Base-by-base conservation (phyloP, 2,888 invertebrate genomes). In the Volucella zonaria region DNA sequence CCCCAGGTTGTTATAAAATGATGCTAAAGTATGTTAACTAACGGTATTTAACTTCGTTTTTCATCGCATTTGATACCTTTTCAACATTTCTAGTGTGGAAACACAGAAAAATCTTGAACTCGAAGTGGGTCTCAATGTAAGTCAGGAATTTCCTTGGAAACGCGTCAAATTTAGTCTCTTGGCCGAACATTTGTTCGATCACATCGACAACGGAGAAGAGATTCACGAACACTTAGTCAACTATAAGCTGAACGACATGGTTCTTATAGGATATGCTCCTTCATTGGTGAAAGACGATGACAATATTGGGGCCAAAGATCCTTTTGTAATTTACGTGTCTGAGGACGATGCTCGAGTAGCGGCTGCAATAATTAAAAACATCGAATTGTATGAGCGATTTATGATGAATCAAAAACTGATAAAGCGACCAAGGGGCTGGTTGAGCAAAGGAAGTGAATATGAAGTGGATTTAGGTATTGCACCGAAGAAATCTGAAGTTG, bases 121-220 rank as follows among this genome's bases (percentile, higher is more conserved):
- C 87, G 93, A 94, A 1, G 93, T 96, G 52, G 96, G 95, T 0
- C 92, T 93, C 47, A 93, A 96, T 89, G 93, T 96, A 0, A 95
- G 94, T 0, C 93, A 94, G 15, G 96, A 96, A 89, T 94, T 93
- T 88, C 96, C 96, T 0, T 96, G 96, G 96, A 95, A 94, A 82
- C 93, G 92, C 80, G 92, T 96, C 0, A 92, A 92, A 18, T 96
- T 94, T 89, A 93, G 93, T 43, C 92, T 93, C 56, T 91, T 96
- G 1, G 92, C 94, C 64, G 95, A 96, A 87, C 92, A 93, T 68
- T 92, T 96, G 3, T 89, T 91, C 31, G 90, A 91, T 42, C 88
- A 93, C 82, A 83, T 92, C 1, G 93, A 93, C 0, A 93, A 93
- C 75, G 92, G 93, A 42, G 91, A 89, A 23, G 87, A 89, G 3